Conservation (phyloP, 1,140 invertebrate genomes). For the Holotrichia oblita region DNA sequence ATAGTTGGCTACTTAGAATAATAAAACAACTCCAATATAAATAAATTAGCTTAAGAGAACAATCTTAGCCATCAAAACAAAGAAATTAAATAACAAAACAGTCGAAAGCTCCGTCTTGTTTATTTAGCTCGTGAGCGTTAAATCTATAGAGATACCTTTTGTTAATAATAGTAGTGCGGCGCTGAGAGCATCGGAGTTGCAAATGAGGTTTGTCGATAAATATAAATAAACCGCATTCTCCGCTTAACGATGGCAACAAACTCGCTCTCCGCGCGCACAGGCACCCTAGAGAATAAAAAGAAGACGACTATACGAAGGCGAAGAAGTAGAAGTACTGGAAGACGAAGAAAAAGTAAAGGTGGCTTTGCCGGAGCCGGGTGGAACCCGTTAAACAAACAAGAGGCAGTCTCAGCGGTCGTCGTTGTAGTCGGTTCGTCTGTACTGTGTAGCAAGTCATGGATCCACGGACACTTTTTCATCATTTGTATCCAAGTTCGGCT, state of each 20-base stretch:
- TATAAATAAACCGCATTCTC: constrained; percentile 35
- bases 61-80: too few relatives aligned
- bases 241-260: constrained; percentile 36
- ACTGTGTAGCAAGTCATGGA: neutral
- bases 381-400: constrained; percentile 36
- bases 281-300: neutral
- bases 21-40: too few relatives aligned
- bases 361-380: neutral
- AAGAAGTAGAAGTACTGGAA: neutral
- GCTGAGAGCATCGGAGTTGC: constrained; percentile 16
- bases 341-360: constrained; percentile 25
- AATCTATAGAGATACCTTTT: neutral
- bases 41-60: too few relatives aligned
- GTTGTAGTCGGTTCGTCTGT: neutral
- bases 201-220: constrained; percentile 26
- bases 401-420: neutral
- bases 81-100: too few relatives aligned
- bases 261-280: neutral
- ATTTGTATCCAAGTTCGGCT: neutral
- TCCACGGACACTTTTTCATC: neutral
- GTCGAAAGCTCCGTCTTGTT: too few relatives aligned
- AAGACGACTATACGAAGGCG: neutral
- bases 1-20: too few relatives aligned
- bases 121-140: neutral
- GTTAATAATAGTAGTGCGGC: constrained; percentile 6